Base-by-base conservation (phyloP, 2,113 vertebrate genomes). In the Prochilodus magdalenae region DNA sequence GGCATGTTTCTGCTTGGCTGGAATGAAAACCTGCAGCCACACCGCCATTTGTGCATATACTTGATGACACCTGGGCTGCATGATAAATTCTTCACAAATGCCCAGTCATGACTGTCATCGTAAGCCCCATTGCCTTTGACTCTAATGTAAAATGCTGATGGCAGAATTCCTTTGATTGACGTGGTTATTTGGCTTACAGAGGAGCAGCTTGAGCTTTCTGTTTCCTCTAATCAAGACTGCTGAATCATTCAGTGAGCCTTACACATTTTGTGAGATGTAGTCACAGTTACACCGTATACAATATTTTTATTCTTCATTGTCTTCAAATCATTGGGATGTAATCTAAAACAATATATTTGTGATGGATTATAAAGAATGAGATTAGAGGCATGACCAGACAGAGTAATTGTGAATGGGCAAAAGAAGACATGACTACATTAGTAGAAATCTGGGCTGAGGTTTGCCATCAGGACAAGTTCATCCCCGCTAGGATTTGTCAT, bases 161-260 rank as follows among this genome's bases (percentile, higher is more conserved):
- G n/a, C n/a, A n/a, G n/a, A n/a, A n/a, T n/a, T n/a, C n/a, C n/a
- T n/a, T n/a, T n/a, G n/a, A n/a, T n/a, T n/a, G n/a, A n/a, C n/a
- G n/a, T n/a, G n/a, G n/a, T n/a, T n/a, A n/a, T n/a, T n/a, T n/a
- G n/a, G n/a, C 2, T 4, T n/a, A 33, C 20, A 57, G 6, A 62
- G 22, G 55, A 40, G 26, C 49, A 47, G 63, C 65, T n/a, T 74
- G 40, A 47, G 65, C 72, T 63, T 26, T 36, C 62, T 44, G 24
- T 59, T 49, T 75, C 72, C 22, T 69, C 59, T 73, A 60, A 60
- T 4, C 36, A 1, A 73, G 14, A 77, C 12, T 24, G 74, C 74
- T 77, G 83, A 81, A 65, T 81, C 79, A 81, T 69, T 85, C 60
- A 26, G 57, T 15, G n/a, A 67, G 16, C 20, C 47, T n/a, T n/a